A percentile compares a stretch with the other conserved stretches of the same genome.
Evolutionary conservation across 2,113 vertebrate genomes (phyloP).

Genomic region (Pelvicachromis taeniatus): DNA sequence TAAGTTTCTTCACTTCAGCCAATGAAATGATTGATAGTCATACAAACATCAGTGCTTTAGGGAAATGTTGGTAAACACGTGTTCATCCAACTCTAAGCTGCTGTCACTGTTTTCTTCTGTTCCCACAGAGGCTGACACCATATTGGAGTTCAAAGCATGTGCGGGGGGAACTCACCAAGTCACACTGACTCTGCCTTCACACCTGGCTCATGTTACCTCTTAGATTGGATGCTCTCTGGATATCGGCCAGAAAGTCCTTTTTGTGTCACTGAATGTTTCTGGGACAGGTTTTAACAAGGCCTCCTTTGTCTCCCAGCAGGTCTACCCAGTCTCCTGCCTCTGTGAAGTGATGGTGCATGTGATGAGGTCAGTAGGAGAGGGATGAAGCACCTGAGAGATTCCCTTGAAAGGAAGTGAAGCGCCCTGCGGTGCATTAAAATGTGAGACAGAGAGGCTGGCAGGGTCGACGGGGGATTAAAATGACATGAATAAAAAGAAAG

Average conservation of each 20-base stretch:
- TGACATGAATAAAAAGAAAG: neutral
- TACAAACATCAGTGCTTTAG: neutral
- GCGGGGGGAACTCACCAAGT: neutral
- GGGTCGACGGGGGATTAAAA: no score
- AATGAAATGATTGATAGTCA: neutral
- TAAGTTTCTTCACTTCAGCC: neutral
- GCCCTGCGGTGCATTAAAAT: neutral
- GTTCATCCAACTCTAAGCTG: neutral
- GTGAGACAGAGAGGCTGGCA: neutral
- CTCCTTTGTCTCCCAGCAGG: conserved; percentile 19
- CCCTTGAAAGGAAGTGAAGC: neutral
- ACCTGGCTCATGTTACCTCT: conserved; percentile 14
- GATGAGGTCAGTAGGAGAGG: conserved; percentile 7
- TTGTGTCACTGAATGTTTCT: conserved; percentile 22
- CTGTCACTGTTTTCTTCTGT: neutral
- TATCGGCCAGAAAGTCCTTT: neutral
- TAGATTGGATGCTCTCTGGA: neutral
- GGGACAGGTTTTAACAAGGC: conserved; percentile 32
- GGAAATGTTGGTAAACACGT: neutral
- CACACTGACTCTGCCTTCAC: neutral
- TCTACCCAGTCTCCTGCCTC: neutral
- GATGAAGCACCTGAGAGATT: conserved; percentile 25
- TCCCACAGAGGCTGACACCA: neutral
- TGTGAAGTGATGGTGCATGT: conserved; percentile 28
- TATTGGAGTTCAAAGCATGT: neutral